Conservation (phyloP, 2,888 invertebrate genomes). For the Drosophila antonietae region DNA sequence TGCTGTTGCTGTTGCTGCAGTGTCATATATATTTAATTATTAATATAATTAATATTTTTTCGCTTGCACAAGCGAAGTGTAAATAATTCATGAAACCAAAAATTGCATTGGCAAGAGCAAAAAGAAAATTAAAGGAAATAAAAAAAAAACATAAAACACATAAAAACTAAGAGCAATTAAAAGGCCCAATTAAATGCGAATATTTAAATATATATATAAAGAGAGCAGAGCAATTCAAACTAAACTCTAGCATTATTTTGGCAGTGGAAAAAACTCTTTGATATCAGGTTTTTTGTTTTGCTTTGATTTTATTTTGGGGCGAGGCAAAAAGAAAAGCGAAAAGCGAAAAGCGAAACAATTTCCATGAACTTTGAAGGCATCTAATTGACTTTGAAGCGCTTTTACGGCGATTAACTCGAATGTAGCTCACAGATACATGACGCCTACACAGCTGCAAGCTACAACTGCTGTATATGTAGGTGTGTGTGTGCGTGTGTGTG, state of each 20-base stretch:
- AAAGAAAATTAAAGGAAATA: not conserved
- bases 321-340: constrained; percentile 17
- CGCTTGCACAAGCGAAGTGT: constrained; percentile 19
- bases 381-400: constrained; percentile 71
- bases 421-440: constrained; percentile 58
- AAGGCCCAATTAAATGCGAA: constrained; percentile 27
- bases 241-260: constrained; percentile 1
- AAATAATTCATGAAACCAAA: constrained; percentile 46
- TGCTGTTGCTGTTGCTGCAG: constrained; percentile 3
- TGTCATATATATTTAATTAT: constrained; percentile 44
- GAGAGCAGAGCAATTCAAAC: not conserved
- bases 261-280: constrained; percentile 19
- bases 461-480: not conserved
- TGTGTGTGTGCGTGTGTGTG: not conserved
- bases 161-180: constrained; percentile 28
- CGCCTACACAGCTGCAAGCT: constrained; percentile 1
- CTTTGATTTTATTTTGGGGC: not conserved
- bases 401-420: constrained; percentile 70
- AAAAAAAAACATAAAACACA: not conserved
- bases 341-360: constrained; percentile 35
- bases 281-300: constrained; percentile 10
- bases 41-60: constrained; percentile 25
- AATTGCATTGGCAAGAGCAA: constrained; percentile 16
- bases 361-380: constrained; percentile 59
- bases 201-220: constrained; percentile 6